phyloP scores from a whole-genome alignment of 2,797 vertebrate genomes.

The Siniperca scherzeri region DNA sequence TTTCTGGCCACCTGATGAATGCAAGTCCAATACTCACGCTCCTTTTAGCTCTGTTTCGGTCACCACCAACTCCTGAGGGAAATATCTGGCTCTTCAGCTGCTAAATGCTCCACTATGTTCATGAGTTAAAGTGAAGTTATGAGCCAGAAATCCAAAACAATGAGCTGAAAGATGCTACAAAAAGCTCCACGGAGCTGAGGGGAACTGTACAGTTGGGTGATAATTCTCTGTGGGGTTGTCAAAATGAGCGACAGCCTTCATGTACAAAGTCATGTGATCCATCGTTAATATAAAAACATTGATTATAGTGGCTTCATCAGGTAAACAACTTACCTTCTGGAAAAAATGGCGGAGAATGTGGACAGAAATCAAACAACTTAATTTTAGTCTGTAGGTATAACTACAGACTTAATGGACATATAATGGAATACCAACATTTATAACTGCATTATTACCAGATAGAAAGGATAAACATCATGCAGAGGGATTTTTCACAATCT shows the following conservation, averaged over 20 bases:
- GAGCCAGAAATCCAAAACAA: background rate
- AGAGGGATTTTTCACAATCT: background rate
- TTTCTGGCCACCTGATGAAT: background rate
- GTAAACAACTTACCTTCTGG: background rate
- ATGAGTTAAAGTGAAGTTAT: background rate
- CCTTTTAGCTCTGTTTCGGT: background rate
- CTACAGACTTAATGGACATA: background rate
- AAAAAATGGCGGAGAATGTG: background rate
- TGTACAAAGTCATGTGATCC: background rate
- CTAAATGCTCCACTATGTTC: background rate
- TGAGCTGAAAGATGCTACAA: background rate
- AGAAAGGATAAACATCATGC: background rate
- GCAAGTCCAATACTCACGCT: background rate
- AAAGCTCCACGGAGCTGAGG: background rate
- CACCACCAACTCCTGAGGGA: background rate
- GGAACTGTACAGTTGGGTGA: no score
- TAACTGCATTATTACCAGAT: background rate
- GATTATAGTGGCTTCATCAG: background rate
- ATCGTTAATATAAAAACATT: background rate
- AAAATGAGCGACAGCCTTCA: background rate
- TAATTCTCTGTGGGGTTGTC: background rate
- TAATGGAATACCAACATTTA: background rate
- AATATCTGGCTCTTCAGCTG: background rate
- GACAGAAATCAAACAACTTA: background rate
- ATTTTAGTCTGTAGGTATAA: background rate